Evolutionary conservation across 2,888 invertebrate species (phyloP), one percentile per base, ranked within the genome.

Genomic region (Acanthosepion esculentum): DNA sequence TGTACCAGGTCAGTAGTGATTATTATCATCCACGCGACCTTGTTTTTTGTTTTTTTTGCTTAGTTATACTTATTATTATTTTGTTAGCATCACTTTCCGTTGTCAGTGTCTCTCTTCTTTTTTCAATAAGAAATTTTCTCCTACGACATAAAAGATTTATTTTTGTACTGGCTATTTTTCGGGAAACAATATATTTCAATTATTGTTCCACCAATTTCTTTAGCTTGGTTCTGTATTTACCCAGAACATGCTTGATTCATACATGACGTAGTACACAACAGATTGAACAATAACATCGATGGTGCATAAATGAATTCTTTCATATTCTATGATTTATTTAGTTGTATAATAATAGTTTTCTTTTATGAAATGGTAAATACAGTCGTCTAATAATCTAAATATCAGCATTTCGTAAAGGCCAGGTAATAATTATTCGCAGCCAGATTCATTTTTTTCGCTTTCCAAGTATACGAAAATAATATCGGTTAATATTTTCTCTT

Each of bases 1-100:
- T 94, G 59, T 94, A 53, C 94, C 55, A 64, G 94, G 94, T 94
- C 33, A 64, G 94, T 55, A n/a, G 33, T 50, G 53, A 53, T 78
- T 78, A 18, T 33, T n/a, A n/a, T 78, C 12, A 78, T 59, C 59
- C n/a, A 33, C 18, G 15, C n/a, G 23, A 78, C n/a, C 23, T 59
- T 59, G 23, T 0, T 2, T 20, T 59, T 59, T 41, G 5, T 23
- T 20, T 59, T 41, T 23, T 23, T 20, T 59, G 6, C 20, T 23
- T 59, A 7, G n/a, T n/a, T 12, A 78, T 15, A 6, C 78, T 33
- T 15, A 0, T 12, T n/a, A n/a, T 78, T 78, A 3, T 78, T 78
- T 78, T 78, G 4, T n/a, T 7, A 33, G 3, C 18, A 33, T 33
- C 78, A 10, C n/a, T 33, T 23, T 78, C n/a, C 0, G 8, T 10